phyloP scores from a whole-genome alignment of 2,888 invertebrate genomes.

The Drosophila suboccidentalis region DNA sequence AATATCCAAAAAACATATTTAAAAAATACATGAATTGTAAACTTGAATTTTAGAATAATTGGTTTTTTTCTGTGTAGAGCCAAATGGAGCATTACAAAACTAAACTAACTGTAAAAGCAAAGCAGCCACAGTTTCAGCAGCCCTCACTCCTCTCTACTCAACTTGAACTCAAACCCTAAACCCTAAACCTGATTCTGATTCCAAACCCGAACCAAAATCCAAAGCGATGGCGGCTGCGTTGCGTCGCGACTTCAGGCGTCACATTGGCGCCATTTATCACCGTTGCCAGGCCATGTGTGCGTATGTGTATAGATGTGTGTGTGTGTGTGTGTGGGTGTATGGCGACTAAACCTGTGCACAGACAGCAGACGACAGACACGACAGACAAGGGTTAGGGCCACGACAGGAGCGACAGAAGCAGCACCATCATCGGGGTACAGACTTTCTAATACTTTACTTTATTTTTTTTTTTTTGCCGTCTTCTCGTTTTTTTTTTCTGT shows the following conservation, averaged over 20 bases:
- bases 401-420: constrained; percentile 38
- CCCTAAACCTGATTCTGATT: constrained; percentile 3
- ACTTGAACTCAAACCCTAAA: constrained; percentile 3
- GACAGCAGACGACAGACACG: constrained; percentile 42
- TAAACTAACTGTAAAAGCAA: constrained; percentile 72
- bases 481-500: constrained; percentile 24
- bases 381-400: constrained; percentile 32
- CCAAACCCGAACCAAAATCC: constrained; percentile 22
- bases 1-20: too few species aligned
- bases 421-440: constrained; percentile 23
- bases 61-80: not conserved
- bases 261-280: constrained; percentile 86
- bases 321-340: constrained; percentile 40
- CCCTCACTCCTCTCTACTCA: not conserved
- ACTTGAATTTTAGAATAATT: too few species aligned
- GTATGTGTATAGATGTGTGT: constrained; percentile 6
- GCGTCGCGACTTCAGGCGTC: constrained; percentile 82
- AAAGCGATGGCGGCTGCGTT: constrained; percentile 65
- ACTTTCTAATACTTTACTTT: constrained; percentile 70
- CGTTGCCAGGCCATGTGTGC: constrained; percentile 67
- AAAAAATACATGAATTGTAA: not conserved
- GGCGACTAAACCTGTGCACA: constrained; percentile 72
- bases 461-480: constrained; percentile 14
- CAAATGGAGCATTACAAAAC: constrained; percentile 74
- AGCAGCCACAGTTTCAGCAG: constrained; percentile 51